These are phyloP conservation scores for Tarsius wallacei DNA, from an alignment of 2,797 vertebrate species.

Conservation along the genomic window DNA sequence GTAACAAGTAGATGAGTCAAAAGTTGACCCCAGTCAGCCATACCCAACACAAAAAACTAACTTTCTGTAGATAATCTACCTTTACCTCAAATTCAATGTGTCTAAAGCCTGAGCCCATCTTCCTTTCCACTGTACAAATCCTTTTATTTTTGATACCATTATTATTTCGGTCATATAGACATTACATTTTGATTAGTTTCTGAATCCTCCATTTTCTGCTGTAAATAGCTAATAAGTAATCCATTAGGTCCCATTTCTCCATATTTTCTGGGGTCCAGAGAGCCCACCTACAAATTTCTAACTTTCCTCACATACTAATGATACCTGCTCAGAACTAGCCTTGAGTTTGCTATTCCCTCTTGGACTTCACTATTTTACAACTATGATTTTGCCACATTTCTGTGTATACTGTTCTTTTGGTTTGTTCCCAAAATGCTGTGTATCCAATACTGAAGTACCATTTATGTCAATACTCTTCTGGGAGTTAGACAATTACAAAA, in stretches of 20 bases:
- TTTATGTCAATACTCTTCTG: constrained; percentile 1
- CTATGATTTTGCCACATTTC: constrained; percentile 4
- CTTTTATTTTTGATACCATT: constrained; percentile 38
- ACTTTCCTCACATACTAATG: not conserved
- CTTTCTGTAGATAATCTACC: constrained; percentile 43
- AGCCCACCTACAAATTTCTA: constrained; percentile 19
- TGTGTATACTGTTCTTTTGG: constrained; percentile 43
- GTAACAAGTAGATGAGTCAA: constrained; percentile 61
- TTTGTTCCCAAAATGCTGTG: constrained; percentile 47
- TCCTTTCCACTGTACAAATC: not conserved
- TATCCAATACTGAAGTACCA: not conserved
- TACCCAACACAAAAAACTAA: constrained; percentile 21
- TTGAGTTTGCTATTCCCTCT: not conserved
- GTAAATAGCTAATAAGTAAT: constrained; percentile 49
- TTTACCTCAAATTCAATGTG: constrained; percentile 66
- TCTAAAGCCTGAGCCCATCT: constrained; percentile 36
- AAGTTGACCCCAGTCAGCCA: constrained; percentile 22
- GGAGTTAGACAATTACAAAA: constrained; percentile 21
- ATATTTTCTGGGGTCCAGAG: constrained; percentile 49
- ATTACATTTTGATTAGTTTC: constrained; percentile 60
- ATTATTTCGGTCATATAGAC: not conserved
- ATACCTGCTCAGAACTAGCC: constrained; percentile 23
- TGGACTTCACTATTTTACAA: constrained; percentile 47
- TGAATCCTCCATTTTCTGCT: not conserved
- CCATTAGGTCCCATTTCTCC: constrained; percentile 23